Percentiles rank a stretch among this genome's conserved stretches.
These are phyloP conservation scores for Nyctibius bracteatus DNA, from an alignment of 2,113 vertebrate genomes.

Conservation along the genomic window DNA sequence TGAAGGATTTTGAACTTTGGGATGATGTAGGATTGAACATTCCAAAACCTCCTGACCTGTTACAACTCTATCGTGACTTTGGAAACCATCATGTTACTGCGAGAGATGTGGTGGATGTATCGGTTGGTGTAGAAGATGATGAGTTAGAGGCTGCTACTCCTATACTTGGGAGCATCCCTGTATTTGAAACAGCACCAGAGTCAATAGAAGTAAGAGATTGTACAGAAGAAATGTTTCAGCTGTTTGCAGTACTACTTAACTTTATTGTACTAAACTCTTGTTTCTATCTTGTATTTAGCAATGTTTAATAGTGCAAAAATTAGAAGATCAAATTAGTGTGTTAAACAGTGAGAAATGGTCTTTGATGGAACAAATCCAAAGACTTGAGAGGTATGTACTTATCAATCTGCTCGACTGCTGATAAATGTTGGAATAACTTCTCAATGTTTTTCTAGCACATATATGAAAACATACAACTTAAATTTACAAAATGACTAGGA, in stretches of 20 bases:
- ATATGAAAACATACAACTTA: not conserved
- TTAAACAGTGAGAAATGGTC: conserved; percentile 92
- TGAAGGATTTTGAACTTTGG: conserved; percentile 99
- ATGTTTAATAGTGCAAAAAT: conserved; percentile 86
- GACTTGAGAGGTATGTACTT: conserved; percentile 87
- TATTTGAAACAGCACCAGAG: conserved; percentile 66
- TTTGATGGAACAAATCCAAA: conserved; percentile 91
- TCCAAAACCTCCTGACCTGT: conserved; percentile 92
- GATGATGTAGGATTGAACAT: conserved; percentile 98
- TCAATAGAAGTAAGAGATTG: conserved; percentile 69
- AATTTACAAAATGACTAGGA: not conserved
- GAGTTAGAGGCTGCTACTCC: conserved; percentile 81
- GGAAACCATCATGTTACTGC: conserved; percentile 78
- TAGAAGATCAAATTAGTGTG: conserved; percentile 93
- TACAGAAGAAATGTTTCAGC: not conserved
- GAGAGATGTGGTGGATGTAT: conserved; percentile 82
- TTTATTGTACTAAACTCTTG: conserved; percentile 23
- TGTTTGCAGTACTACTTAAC: not conserved
- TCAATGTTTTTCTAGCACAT: not conserved
- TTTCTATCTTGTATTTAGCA: conserved; percentile 77
- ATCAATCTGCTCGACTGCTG: not conserved
- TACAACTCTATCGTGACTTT: conserved; percentile 94
- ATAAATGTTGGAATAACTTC: not conserved
- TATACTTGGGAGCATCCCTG: conserved; percentile 26
- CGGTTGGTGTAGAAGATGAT: conserved; percentile 84